These are phyloP conservation scores for Epistrophe grossulariae DNA, from an alignment of 2,888 invertebrate species.

Conservation along the genomic window DNA sequence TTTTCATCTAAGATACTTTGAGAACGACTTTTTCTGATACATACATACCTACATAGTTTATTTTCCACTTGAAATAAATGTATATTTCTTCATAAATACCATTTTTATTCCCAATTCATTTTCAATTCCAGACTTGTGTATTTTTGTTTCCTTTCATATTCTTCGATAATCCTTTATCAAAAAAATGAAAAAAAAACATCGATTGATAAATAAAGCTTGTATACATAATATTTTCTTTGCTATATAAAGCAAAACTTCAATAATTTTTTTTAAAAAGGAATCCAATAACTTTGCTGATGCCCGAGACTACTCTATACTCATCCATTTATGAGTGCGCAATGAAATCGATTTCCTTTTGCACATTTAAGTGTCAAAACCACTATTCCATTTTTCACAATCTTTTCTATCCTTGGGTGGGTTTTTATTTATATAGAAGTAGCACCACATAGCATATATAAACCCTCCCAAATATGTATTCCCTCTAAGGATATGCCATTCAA, in stretches of 20 bases:
- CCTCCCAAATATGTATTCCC: slow-evolving; percentile 14
- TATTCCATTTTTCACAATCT: slow-evolving; percentile 64
- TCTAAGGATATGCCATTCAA: slow-evolving; percentile 48
- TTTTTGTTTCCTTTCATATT: background rate
- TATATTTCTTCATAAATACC: background rate
- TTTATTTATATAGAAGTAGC: background rate
- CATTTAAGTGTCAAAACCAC: slow-evolving; percentile 74
- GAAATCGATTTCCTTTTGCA: slow-evolving; percentile 67
- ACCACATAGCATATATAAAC: background rate
- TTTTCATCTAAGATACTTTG: no score
- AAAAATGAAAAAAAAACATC: background rate
- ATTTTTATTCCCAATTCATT: background rate
- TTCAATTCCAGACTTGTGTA: background rate
- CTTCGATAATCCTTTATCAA: background rate
- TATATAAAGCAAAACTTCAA: slow-evolving; percentile 48
- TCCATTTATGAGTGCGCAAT: slow-evolving; percentile 41
- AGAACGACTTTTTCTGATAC: no score
- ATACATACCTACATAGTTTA: no score
- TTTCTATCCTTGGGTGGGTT: slow-evolving; percentile 12
- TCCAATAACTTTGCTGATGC: slow-evolving; percentile 53
- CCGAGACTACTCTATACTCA: slow-evolving; percentile 44
- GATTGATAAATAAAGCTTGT: slow-evolving; percentile 31
- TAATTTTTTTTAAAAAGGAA: slow-evolving; percentile 51
- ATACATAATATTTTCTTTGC: slow-evolving; percentile 42
- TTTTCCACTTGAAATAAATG: background rate